Evolutionary conservation across 2,888 invertebrate species (phyloP).

Genomic region (Noctua janthina): DNA sequence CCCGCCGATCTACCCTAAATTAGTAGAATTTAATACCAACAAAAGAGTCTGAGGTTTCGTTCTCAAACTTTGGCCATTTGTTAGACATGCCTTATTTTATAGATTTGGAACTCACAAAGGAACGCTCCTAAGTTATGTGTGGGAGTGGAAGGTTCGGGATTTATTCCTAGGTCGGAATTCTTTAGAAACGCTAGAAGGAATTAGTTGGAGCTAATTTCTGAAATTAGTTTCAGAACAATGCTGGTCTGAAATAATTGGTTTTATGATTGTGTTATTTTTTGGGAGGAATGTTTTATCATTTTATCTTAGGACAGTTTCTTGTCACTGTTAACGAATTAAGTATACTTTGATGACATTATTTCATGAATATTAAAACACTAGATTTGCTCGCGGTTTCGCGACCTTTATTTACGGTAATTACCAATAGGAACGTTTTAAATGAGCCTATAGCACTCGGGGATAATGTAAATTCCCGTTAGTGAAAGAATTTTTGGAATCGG

Average conservation of each 20-base stretch:
- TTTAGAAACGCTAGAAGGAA: constrained; percentile 29
- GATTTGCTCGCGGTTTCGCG: too few species aligned
- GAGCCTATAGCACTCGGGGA: too few species aligned
- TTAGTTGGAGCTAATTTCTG: constrained; percentile 46
- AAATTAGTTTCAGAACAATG: constrained; percentile 51
- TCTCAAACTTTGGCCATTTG: constrained; percentile 54
- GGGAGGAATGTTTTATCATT: not conserved
- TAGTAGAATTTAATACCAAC: constrained; percentile 53
- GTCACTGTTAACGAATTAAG: not conserved
- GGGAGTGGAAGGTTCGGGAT: constrained; percentile 45
- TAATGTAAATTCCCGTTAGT: too few species aligned
- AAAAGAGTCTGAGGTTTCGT: constrained; percentile 55
- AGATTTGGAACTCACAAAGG: constrained; percentile 57
- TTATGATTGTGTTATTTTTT: constrained; percentile 18
- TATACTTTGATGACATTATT: not conserved
- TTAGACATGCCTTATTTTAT: constrained; percentile 57
- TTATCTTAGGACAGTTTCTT: not conserved
- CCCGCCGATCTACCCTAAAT: constrained; percentile 34
- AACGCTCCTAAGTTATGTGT: constrained; percentile 55
- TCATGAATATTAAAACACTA: not conserved
- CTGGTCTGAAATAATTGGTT: constrained; percentile 23
- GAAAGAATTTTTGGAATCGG: too few species aligned
- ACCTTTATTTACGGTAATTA: too few species aligned
- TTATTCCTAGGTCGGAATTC: constrained; percentile 45
- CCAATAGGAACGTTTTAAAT: too few species aligned